Evolutionary conservation across 2,888 invertebrate species (phyloP), one percentile per base, ranked within the genome.

Genomic region (Heteromyza rotundicornis): DNA sequence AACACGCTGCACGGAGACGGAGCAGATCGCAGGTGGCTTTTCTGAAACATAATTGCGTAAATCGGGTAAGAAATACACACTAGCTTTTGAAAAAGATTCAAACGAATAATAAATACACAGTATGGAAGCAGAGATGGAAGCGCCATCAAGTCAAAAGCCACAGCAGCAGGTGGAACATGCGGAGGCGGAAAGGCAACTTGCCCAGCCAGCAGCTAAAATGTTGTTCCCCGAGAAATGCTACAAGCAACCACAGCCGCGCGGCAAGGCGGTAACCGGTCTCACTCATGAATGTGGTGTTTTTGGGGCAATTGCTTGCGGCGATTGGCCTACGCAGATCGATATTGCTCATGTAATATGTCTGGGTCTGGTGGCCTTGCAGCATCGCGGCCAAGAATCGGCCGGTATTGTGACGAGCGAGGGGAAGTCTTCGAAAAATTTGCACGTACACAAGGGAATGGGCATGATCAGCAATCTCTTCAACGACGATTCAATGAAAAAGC

Each of bases 321-420:
- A 94, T 66, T 96, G 95, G 95, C 96, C 96, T 0, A 92, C 95
- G 1, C 89, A 91, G 72, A 88, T 96, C 62, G 96, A 96, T 81
- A 90, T 97, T 35, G 90, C 92, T 1, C 95, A 96, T 82, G 92
- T 96, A 67, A 90, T 97, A 78, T 95, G 95, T 78, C 86, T 96
- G 73, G 97, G 96, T 52, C 84, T 97, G 56, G 93, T 96, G 10
- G 96, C 96, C 0, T 83, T 97, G 56, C 96, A 97, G 80, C 96
- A 96, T 86, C 91, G 98, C 83, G 98, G 98, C n/a, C 98, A 98
- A 85, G 98, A 98, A 84, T 97, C 97, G 71, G 96, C 97, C 2
- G 98, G 98, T 19, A 97, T 98, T 64, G 97, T 97, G 62, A 98
- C 97, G 53, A 94, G 95, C 73, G 92, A 92, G 81, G 97, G 95